Evolutionary conservation across 2,113 vertebrate genomes (phyloP).

Genomic region (Amblyornis subalaris): DNA sequence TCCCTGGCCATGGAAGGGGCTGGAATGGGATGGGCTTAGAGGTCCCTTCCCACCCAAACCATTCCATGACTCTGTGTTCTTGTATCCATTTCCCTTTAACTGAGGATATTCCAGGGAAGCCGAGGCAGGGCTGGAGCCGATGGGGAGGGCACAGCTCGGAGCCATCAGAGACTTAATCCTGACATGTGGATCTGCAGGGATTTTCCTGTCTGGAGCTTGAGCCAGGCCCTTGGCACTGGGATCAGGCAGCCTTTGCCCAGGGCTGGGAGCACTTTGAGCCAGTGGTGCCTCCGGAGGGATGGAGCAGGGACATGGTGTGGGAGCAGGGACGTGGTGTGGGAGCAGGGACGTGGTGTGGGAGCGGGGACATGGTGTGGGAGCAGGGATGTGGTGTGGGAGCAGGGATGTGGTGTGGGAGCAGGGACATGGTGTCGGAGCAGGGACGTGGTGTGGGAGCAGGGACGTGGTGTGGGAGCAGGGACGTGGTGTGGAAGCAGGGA

Average conservation of each 20-base stretch:
- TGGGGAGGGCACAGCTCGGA: background rate
- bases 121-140: rapidly evolving
- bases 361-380: background rate
- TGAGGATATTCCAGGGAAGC: rapidly evolving
- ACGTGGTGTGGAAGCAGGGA: background rate
- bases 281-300: background rate
- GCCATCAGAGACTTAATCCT: rapidly evolving
- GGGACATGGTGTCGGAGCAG: too few species aligned
- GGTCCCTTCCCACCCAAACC: background rate
- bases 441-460: too few species aligned
- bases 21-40: too few species aligned
- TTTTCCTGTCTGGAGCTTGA: background rate
- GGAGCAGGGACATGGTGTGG: too few species aligned
- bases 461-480: background rate
- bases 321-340: too few species aligned
- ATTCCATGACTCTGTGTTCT: background rate
- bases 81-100: rapidly evolving
- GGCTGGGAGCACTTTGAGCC: background rate
- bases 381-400: background rate
- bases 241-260: background rate
- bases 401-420: too few species aligned
- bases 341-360: too few species aligned
- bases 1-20: background rate
- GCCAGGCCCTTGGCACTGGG: background rate
- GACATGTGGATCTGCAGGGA: rapidly evolving